Base-by-base conservation (phyloP, 2,113 vertebrate genomes). In the Anoplopoma fimbria region DNA sequence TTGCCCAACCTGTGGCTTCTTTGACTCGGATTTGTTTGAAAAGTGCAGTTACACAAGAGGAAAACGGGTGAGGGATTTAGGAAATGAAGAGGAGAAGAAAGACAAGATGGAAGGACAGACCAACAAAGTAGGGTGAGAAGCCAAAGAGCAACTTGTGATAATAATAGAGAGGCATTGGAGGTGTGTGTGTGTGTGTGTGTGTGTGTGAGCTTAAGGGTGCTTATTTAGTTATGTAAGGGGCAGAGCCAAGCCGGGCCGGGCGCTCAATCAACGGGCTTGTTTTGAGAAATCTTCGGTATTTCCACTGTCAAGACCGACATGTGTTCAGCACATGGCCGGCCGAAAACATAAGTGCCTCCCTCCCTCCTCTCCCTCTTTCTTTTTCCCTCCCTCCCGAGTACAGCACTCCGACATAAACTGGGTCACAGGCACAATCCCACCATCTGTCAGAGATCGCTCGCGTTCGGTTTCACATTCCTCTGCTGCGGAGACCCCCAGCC, bases 291-390 rank as follows among this genome's bases (percentile, higher is more conserved):
- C 84, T 81, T 87, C 57, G 81, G 82, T 88, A 90, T 90, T 91
- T 92, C 90, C 91, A 93, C 86, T 85, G 91, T 91, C 90, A 90
- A 80, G 78, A 68, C 73, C 21, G 77, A 90, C 94, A 94, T 94
- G 92, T 95, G 94, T 86, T 81, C 75, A 85, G 92, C 94, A 95
- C 94, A 94, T 94, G 92, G 89, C 60, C 63, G 15, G 60, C 77
- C 38, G 29, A 87, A 90, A 88, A 88, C 85, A 88, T 40, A 69
- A 77, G 72, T 69, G 69, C 70, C 75, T 23, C 76, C 57, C 75
- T 64, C 69, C 62, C 53, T 31, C 71, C 64, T 55, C 38, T 70
- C 58, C 67, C 49, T 58, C 27, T 70, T 36, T 75, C 49, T 21
- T 14, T 21, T 38, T 10, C 38, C 47, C 79, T 73, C 75, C 63